These are phyloP conservation scores for Patella caerulea DNA, from an alignment of 2,888 invertebrate genomes.

Conservation along the genomic window DNA sequence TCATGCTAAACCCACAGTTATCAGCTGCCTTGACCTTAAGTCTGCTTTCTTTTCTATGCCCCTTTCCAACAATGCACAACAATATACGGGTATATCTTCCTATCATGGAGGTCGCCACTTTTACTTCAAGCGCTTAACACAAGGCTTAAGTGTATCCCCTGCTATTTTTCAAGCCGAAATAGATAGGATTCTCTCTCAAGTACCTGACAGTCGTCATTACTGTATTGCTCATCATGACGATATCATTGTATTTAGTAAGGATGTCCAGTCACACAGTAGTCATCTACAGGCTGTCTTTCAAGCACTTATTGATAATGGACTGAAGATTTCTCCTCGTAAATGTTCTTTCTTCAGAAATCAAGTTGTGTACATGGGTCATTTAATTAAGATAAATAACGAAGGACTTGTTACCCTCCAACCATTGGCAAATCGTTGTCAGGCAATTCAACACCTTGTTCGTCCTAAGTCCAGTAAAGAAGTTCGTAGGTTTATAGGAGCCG, in stretches of 20 bases:
- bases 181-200: not conserved
- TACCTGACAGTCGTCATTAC: not conserved
- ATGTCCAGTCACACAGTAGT: not conserved
- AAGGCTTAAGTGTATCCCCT: too few relatives aligned
- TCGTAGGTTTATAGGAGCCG: not conserved
- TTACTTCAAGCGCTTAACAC: too few relatives aligned
- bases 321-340: conserved; percentile 5
- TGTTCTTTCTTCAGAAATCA: not conserved
- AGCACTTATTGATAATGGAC: not conserved
- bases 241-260: not conserved
- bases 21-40: too few relatives aligned
- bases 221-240: not conserved
- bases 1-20: too few relatives aligned
- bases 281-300: not conserved
- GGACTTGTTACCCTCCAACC: conserved; percentile 3
- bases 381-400: not conserved
- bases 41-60: too few relatives aligned
- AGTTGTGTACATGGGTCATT: not conserved
- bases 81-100: too few relatives aligned
- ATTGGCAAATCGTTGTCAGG: not conserved
- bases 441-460: not conserved
- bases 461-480: not conserved
- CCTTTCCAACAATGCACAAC: too few relatives aligned
- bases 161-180: not conserved
- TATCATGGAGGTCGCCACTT: too few relatives aligned